Evolutionary conservation across 2,113 vertebrate genomes (phyloP).

Genomic region (Dermatemys mawii): DNA sequence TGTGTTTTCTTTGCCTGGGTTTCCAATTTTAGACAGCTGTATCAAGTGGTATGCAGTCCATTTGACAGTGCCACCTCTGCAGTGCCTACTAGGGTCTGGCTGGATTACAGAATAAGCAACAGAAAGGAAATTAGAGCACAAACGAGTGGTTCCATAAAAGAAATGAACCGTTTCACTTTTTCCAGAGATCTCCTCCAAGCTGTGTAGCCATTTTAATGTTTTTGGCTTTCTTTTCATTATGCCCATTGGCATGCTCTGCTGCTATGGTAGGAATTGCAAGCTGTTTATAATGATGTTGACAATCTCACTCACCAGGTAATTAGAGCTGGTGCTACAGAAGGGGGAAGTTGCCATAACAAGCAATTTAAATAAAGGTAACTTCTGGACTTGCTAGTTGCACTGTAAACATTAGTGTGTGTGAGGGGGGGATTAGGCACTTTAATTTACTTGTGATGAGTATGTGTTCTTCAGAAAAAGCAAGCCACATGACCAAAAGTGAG

Average conservation of each 20-base stretch:
- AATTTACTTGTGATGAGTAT: neutral
- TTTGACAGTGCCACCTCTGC: neutral
- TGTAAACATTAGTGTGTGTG: neutral
- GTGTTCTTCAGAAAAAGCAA: neutral
- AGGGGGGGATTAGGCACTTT: neutral
- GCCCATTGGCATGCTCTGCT: neutral
- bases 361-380: neutral
- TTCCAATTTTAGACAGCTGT: neutral
- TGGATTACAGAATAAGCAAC: neutral
- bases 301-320: neutral
- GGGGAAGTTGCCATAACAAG: neutral
- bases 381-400: neutral
- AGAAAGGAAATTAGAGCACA: neutral
- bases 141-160: neutral
- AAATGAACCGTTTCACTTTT: neutral
- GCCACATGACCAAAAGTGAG: neutral
- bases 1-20: neutral
- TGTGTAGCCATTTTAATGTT: neutral
- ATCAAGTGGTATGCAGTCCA: neutral
- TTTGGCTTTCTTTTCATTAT: neutral
- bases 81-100: neutral
- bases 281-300: neutral
- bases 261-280: neutral
- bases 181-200: neutral
- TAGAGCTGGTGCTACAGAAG: neutral